These are phyloP conservation scores for Heliconius himera DNA, from an alignment of 1,140 invertebrate species.

Conservation along the genomic window DNA sequence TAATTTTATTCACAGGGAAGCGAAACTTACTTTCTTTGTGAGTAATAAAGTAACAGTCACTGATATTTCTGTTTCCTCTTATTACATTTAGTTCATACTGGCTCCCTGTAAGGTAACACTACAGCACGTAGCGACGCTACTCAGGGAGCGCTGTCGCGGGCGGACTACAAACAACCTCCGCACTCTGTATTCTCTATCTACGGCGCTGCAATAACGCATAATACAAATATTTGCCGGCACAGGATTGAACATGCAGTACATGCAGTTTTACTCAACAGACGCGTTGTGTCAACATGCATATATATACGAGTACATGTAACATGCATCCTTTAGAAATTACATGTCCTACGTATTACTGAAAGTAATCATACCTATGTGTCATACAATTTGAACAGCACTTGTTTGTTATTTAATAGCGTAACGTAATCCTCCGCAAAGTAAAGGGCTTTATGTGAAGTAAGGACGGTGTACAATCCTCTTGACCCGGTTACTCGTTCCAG, in stretches of 20 bases:
- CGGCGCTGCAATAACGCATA: neutral
- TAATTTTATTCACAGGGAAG: too few species aligned
- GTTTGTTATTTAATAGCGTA: constrained; percentile 11
- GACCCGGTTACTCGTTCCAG: neutral
- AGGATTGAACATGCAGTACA: constrained; percentile 2
- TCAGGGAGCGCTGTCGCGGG: neutral
- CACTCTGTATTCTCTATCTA: neutral
- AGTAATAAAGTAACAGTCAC: too few species aligned
- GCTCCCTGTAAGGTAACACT: neutral
- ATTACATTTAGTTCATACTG: neutral
- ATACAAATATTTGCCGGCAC: constrained; percentile 1
- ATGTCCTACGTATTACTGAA: neutral
- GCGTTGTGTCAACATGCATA: neutral
- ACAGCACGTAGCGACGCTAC: neutral
- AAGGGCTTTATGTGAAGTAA: neutral
- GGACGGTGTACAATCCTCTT: neutral
- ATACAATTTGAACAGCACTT: neutral
- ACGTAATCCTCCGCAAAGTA: neutral
- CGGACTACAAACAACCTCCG: neutral
- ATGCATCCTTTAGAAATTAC: neutral
- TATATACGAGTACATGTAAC: neutral
- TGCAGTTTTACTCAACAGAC: neutral
- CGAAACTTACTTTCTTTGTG: too few species aligned
- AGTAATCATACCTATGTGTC: neutral
- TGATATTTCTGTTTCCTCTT: neutral